Conservation (phyloP, 2,888 invertebrate species). For the Thera britannica region DNA sequence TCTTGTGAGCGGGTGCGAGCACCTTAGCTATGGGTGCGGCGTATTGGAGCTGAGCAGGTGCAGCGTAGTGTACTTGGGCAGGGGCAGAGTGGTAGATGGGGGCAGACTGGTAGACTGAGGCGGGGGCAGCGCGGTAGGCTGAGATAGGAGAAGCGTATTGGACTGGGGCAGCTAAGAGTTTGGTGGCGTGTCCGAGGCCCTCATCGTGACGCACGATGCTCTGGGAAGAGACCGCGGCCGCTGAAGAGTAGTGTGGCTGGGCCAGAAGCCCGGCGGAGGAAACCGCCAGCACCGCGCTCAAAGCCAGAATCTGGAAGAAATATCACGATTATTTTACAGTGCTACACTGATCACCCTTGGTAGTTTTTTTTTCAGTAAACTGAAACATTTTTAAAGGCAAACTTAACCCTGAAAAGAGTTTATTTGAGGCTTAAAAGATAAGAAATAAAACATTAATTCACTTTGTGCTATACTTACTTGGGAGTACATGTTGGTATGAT, state of each 20-base stretch:
- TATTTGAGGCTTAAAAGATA: too few species aligned
- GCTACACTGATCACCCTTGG: too few species aligned
- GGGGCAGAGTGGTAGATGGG: constrained; percentile 29
- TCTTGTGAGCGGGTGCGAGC: constrained; percentile 52
- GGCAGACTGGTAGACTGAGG: constrained; percentile 42
- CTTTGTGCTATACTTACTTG: constrained; percentile 62
- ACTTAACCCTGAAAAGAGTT: too few species aligned
- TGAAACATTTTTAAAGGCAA: too few species aligned
- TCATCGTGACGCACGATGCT: constrained; percentile 67
- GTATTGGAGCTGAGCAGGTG: constrained; percentile 44
- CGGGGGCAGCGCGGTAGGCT: constrained; percentile 44
- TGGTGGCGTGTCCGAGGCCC: constrained; percentile 53
- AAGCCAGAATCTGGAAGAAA: constrained; percentile 60
- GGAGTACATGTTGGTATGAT: constrained; percentile 67
- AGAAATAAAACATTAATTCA: neutral
- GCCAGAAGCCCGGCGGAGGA: constrained; percentile 69
- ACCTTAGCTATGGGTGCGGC: constrained; percentile 54
- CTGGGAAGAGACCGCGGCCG: constrained; percentile 70
- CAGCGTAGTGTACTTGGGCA: constrained; percentile 40
- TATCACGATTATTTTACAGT: constrained; percentile 2
- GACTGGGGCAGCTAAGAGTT: constrained; percentile 42
- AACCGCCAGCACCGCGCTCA: constrained; percentile 73
- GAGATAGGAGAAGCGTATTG: constrained; percentile 46
- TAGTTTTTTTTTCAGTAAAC: too few species aligned
- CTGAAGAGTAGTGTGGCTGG: constrained; percentile 69